phyloP scores from a whole-genome alignment of 2,113 vertebrate species.

The Macroglossus sobrinus region DNA sequence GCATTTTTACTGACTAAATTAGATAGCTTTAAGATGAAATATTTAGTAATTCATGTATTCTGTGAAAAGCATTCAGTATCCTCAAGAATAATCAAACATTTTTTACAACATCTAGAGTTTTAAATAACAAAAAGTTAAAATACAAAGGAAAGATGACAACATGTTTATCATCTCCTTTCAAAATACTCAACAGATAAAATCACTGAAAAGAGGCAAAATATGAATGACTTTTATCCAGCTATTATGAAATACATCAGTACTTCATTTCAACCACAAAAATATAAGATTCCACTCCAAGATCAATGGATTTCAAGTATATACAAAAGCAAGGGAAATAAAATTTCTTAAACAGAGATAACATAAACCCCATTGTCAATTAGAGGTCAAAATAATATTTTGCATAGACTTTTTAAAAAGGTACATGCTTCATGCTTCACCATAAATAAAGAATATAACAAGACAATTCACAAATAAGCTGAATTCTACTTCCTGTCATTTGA shows the following conservation, averaged over 20 bases:
- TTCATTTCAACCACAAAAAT: background rate
- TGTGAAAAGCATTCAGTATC: background rate
- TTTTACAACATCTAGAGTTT: background rate
- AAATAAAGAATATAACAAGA: slow-evolving; percentile 8
- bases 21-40: background rate
- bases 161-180: background rate
- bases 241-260: slow-evolving; percentile 22
- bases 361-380: background rate
- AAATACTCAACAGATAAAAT: slow-evolving; percentile 6
- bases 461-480: slow-evolving; percentile 32
- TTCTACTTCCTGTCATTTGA: background rate
- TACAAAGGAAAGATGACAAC: background rate
- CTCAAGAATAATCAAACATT: background rate
- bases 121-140: background rate
- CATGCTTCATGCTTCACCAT: background rate
- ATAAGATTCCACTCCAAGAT: background rate
- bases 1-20: background rate
- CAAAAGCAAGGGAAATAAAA: background rate
- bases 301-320: background rate
- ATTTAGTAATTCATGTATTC: background rate
- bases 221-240: slow-evolving; percentile 6
- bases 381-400: background rate
- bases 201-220: background rate
- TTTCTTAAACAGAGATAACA: slow-evolving; percentile 7
- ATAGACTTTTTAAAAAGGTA: background rate